Percentiles rank a stretch among this genome's conserved stretches.
Evolutionary conservation across 2,113 vertebrate species (phyloP).

Genomic region (Tachycineta bicolor): DNA sequence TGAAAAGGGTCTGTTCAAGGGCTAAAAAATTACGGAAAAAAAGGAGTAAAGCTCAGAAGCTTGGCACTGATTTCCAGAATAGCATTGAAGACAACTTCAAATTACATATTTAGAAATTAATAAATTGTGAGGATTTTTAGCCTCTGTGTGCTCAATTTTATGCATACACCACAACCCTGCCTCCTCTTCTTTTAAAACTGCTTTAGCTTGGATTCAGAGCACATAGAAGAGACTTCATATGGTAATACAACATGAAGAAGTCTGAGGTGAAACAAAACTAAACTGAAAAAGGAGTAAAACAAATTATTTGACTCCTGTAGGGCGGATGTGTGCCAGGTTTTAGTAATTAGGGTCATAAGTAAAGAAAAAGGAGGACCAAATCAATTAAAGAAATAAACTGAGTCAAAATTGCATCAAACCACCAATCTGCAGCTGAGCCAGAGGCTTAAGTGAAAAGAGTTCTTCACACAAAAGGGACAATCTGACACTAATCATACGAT

Average conservation of each 20-base stretch:
- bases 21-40: neutral
- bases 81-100: neutral
- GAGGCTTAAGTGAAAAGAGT: constrained; percentile 10
- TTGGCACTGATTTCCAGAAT: constrained; percentile 6
- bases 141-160: neutral
- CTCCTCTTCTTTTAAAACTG: neutral
- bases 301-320: constrained; percentile 5
- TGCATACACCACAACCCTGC: no score
- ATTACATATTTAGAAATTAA: neutral
- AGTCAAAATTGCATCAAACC: constrained; percentile 45
- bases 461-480: constrained; percentile 7
- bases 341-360: constrained; percentile 6
- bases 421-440: neutral
- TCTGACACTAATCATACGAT: constrained; percentile 11
- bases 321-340: constrained; percentile 14
- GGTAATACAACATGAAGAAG: neutral
- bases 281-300: neutral
- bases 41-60: neutral
- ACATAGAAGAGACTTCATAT: neutral
- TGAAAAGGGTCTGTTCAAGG: neutral
- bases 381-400: constrained; percentile 50
- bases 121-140: neutral
- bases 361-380: constrained; percentile 34
- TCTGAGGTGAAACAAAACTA: neutral
- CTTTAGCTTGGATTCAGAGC: neutral